Base-by-base conservation (phyloP, 2,113 vertebrate genomes). In the Capreolus pygargus region DNA sequence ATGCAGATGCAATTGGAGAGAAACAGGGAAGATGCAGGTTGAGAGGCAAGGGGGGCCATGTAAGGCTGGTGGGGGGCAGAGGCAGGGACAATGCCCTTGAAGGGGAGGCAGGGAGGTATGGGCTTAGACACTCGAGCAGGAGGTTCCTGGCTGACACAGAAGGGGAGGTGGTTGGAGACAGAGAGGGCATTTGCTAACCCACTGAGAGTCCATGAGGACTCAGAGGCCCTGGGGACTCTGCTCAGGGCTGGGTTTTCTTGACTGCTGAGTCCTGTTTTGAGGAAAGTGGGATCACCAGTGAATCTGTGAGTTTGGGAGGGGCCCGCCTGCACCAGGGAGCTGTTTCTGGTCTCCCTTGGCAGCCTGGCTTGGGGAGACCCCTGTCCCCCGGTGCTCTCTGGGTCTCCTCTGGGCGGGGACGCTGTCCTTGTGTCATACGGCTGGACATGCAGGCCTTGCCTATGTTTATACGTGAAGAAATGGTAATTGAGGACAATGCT, bases 11-110 rank as follows among this genome's bases (percentile, higher is more conserved):
- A 23, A 0, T 25, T 33, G 58, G 27, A 27, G 19, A 8, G 39
- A 15, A 21, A 30, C 16, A 33, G 25, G n/a, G 23, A 3, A 45
- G 70, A 17, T 2, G 30, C 55, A 43, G 60, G 3, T 47, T 43
- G 33, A 57, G 33, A 43, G 36, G 52, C 60, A 33, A 54, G 74
- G 43, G 43, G 17, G 2, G 50, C 17, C 6, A 2, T 7, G 21
- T 36, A 13, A 3, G 5, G 21, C 19, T 39, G 5, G n/a, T 5
- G 0, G 28, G 3, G 7, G 27, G 74, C 8, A 23, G 47, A 30
- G 84, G 70, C 28, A 1, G 1, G 43, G 60, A n/a, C 0, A 1
- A 3, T 23, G 33, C 4, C 9, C 76, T 23, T 10, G 47, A 23
- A 30, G 28, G 12, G 28, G 25, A 2, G 14, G 23, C 6, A 1